Evolutionary conservation across 2,888 invertebrate genomes (phyloP).

Genomic region (Parapristionchus giblindavisi): DNA sequence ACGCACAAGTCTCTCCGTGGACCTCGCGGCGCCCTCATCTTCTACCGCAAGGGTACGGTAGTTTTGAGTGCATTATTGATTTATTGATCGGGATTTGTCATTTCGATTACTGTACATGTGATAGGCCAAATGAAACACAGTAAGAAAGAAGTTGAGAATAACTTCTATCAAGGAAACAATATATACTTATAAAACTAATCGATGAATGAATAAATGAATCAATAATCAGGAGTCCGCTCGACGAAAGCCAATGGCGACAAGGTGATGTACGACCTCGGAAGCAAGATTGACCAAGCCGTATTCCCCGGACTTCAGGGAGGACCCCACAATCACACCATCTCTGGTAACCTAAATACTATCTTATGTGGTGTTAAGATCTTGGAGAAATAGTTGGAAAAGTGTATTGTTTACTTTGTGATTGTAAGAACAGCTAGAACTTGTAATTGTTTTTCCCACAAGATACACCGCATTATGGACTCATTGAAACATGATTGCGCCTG

Average conservation of each 20-base stretch:
- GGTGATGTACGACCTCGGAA: constrained; percentile 86
- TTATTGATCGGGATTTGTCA: background rate
- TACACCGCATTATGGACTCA: background rate
- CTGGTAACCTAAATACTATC: too few species aligned
- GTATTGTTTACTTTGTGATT: too few species aligned
- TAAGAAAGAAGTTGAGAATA: background rate
- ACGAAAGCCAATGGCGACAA: constrained; percentile 82
- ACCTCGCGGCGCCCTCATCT: constrained; percentile 83
- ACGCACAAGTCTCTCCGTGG: constrained; percentile 87
- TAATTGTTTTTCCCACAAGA: background rate
- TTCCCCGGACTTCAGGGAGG: constrained; percentile 96
- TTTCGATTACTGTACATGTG: background rate
- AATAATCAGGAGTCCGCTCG: constrained; percentile 77
- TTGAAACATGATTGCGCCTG: too few species aligned
- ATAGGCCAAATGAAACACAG: background rate
- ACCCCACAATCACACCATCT: constrained; percentile 96
- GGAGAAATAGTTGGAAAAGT: too few species aligned
- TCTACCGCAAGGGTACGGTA: constrained; percentile 82
- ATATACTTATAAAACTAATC: background rate
- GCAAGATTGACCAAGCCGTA: constrained; percentile 86
- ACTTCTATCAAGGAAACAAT: too few species aligned
- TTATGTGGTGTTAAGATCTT: too few species aligned
- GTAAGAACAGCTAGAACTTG: background rate
- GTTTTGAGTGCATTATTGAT: background rate
- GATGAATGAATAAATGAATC: background rate